Evolutionary conservation across 2,888 invertebrate species (phyloP), one percentile per base, ranked within the genome.

Genomic region (Drosophila percnosoma): DNA sequence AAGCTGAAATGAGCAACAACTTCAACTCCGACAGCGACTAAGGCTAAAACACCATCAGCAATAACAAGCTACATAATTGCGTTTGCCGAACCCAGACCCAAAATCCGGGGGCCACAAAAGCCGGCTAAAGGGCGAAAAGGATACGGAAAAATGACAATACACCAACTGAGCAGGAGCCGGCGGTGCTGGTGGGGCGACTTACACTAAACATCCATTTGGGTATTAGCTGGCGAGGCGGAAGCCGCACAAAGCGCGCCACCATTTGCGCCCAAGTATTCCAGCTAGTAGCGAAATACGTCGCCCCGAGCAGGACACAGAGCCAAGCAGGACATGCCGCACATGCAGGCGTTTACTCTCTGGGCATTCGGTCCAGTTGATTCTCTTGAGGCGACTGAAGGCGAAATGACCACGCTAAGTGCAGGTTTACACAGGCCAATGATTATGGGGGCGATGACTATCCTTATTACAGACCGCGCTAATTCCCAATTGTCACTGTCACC

Each of bases 401-500:
- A 83, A 90, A 90, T 91, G 91, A 90, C 89, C 90, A 89, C 83
- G 82, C 80, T 91, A 90, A 90, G 90, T 90, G 90, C 90, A 87
- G 87, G 90, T 89, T 90, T 87, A 90, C 90, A 83, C 89, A 88
- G 84, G 87, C 90, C 87, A 90, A 88, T 90, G 89, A 87, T 87
- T 89, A 89, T 86, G 80, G 78, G 78, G 84, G 89, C 72, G 82
- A 73, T 71, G 83, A 62, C 76, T 80, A 87, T 89, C 88, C 87
- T 88, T 88, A 88, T 88, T 89, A 88, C 78, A 88, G 83, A 87
- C 89, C 83, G 68, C 90, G 90, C 89, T 89, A 87, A 87, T 90
- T 88, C 90, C 89, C 87, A 77, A 78, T 90, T 78, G 83, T 78
- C 78, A 86, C 87, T 88, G 89, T 86, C 89, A 74, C 79, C 78